Evolutionary conservation across 2,113 vertebrate species (phyloP), one percentile per base, ranked within the genome.

Genomic region (Myocastor coypus): DNA sequence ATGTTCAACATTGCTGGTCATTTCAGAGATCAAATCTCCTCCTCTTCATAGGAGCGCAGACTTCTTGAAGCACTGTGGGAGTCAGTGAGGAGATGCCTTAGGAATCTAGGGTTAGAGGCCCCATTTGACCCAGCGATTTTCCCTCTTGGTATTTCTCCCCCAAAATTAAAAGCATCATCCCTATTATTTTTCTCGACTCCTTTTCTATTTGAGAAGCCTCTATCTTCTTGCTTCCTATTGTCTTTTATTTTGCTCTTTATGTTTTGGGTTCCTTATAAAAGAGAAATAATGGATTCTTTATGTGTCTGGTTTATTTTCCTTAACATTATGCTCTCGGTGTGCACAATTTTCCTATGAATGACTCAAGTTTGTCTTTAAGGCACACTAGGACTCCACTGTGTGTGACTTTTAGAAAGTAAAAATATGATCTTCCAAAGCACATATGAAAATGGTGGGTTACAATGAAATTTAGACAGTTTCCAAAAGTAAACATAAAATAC

Each of bases 401-500:
- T 5, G 30, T 46, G 28, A 69, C 9, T 46, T 92, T 92, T 94
- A 63, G 93, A 59, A 81, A 94, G 64, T 89, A 87, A 42, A 88
- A 88, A 52, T 85, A 20, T 83, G 7, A 26, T 46, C 5, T 89
- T 91, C 75, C 32, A n/a, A 63, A 84, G 52, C 11, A 75, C 61
- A 28, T 52, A 55, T 89, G 42, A 3, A 32, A 17, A 19, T 64
- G 8, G 46, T 61, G 7, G 63, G 10, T 28, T 59, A 92, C 37
- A 84, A 69, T 77, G 13, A 24, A 95, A 90, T 92, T 92, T 82
- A 92, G 24, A 57, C 69, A 87, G 69, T 37, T 88, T 77, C 46
- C 17, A 82, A 89, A 96, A 89, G 81, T 84, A 75, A 73, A n/a
- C 22, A 85, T 64, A 83, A 63, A 91, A 78, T 90, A 59, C 46